Percentiles rank a stretch among this genome's conserved stretches.
phyloP scores from a whole-genome alignment of 2,797 vertebrate genomes.

The Megalops cyprinoides region DNA sequence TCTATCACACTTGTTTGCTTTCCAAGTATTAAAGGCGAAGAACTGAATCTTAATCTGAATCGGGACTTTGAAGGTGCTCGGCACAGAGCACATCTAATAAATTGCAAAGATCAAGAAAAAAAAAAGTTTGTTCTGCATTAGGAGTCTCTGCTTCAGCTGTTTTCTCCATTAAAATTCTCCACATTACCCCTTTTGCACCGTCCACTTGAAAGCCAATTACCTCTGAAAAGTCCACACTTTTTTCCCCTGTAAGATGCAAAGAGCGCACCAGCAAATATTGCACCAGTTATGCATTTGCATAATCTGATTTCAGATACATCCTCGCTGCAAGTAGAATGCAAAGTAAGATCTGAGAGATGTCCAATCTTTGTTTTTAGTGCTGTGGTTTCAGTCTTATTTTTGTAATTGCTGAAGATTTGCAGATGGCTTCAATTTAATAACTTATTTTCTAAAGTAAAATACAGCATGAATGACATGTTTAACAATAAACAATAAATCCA shows the following conservation, averaged over 20 bases:
- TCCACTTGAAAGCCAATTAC: conserved; percentile 69
- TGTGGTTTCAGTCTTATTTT: too few species aligned
- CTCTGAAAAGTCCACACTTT: conserved; percentile 60
- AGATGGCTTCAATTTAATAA: too few species aligned
- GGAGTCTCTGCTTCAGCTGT: conserved; percentile 44
- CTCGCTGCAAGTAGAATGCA: conserved; percentile 40
- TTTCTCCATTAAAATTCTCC: conserved; percentile 63
- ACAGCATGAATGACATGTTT: too few species aligned
- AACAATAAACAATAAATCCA: too few species aligned
- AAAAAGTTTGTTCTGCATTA: conserved; percentile 35
- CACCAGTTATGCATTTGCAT: conserved; percentile 50
- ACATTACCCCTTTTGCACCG: conserved; percentile 57
- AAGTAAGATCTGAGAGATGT: conserved; percentile 35
- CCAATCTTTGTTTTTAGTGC: conserved; percentile 38
- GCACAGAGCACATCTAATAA: neutral
- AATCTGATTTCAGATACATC: conserved; percentile 48
- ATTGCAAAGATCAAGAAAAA: neutral
- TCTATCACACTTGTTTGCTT: neutral
- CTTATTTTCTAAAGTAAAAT: too few species aligned
- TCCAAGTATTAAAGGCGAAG: neutral
- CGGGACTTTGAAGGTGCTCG: neutral
- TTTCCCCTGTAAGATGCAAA: conserved; percentile 59
- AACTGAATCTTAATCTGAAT: neutral
- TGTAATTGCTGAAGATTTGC: too few species aligned
- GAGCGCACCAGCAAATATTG: conserved; percentile 44